A percentile compares a stretch with the other conserved stretches of the same genome.
Evolutionary conservation across 1,140 invertebrate genomes (phyloP).

Genomic region (Drosophila orena): DNA sequence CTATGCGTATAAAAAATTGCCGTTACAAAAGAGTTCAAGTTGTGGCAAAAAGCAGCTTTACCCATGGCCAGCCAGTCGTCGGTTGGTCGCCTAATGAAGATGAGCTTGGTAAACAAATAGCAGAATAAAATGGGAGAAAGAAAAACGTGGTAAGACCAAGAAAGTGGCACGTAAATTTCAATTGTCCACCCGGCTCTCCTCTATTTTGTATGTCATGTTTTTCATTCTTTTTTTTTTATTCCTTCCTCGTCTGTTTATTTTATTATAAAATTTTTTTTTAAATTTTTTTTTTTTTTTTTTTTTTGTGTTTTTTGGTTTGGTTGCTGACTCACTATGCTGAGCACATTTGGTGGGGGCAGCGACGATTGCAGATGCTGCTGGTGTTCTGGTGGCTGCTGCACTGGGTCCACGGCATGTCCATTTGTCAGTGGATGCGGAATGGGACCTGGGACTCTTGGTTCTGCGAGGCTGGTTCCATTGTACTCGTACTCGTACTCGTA

Average conservation of each 20-base stretch:
- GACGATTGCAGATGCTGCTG: slow-evolving; percentile 62
- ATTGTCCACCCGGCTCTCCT: slow-evolving; percentile 65
- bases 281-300: not conserved
- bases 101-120: slow-evolving; percentile 41
- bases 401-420: slow-evolving; percentile 76
- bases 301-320: not conserved
- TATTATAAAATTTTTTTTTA: slow-evolving; percentile 79
- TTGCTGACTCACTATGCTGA: slow-evolving; percentile 78
- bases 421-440: slow-evolving; percentile 72
- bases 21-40: slow-evolving; percentile 47
- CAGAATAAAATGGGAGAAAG: slow-evolving; percentile 16
- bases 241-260: slow-evolving; percentile 63
- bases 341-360: slow-evolving; percentile 74
- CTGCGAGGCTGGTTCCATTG: slow-evolving; percentile 63
- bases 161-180: slow-evolving; percentile 73
- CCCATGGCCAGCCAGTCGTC: slow-evolving; percentile 39
- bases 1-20: slow-evolving; percentile 29
- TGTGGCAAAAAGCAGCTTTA: slow-evolving; percentile 38
- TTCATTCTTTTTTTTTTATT: slow-evolving; percentile 7
- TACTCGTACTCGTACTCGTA: slow-evolving; percentile 27
- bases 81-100: slow-evolving; percentile 57
- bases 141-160: slow-evolving; percentile 64
- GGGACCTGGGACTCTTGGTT: slow-evolving; percentile 45
- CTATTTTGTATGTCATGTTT: slow-evolving; percentile 9
- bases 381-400: slow-evolving; percentile 68